phyloP scores from a whole-genome alignment of 1,140 invertebrate species.

The Drosophila pandora region DNA sequence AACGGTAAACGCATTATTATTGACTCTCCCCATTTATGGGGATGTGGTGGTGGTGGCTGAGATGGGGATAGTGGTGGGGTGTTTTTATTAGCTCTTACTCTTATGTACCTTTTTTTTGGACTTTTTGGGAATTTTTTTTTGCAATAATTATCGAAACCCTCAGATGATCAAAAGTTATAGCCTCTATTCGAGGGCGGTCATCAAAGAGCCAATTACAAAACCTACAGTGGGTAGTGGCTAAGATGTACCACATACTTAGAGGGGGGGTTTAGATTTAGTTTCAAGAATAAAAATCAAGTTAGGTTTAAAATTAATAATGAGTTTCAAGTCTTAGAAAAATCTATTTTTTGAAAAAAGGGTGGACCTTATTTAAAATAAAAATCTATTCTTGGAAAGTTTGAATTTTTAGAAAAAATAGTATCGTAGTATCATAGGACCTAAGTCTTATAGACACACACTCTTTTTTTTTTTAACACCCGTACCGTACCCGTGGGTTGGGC shows the following conservation, averaged over 20 bases:
- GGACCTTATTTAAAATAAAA: too few species aligned
- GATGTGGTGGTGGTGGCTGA: slow-evolving; percentile 9
- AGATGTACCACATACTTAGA: neutral
- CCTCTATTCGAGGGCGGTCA: slow-evolving; percentile 51
- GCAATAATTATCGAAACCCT: slow-evolving; percentile 19
- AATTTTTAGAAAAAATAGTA: neutral
- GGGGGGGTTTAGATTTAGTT: too few species aligned
- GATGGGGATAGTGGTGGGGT: slow-evolving; percentile 9
- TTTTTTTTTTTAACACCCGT: slow-evolving; percentile 57
- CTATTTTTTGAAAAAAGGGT: too few species aligned
- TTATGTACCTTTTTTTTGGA: neutral
- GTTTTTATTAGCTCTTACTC: slow-evolving; percentile 6
- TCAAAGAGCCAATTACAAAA: slow-evolving; percentile 65
- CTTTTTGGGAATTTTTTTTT: slow-evolving; percentile 4
- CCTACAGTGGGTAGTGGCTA: slow-evolving; percentile 10
- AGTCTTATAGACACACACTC: slow-evolving; percentile 16
- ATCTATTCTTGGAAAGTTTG: neutral
- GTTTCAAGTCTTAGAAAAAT: too few species aligned
- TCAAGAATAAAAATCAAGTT: too few species aligned
- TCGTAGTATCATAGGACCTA: neutral
- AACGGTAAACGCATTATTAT: slow-evolving; percentile 52
- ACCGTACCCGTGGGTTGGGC: slow-evolving; percentile 52
- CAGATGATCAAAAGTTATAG: slow-evolving; percentile 42
- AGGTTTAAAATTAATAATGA: too few species aligned
- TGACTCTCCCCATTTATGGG: slow-evolving; percentile 29